Conservation (phyloP, 1,140 invertebrate species). For the Aphis gossypii region DNA sequence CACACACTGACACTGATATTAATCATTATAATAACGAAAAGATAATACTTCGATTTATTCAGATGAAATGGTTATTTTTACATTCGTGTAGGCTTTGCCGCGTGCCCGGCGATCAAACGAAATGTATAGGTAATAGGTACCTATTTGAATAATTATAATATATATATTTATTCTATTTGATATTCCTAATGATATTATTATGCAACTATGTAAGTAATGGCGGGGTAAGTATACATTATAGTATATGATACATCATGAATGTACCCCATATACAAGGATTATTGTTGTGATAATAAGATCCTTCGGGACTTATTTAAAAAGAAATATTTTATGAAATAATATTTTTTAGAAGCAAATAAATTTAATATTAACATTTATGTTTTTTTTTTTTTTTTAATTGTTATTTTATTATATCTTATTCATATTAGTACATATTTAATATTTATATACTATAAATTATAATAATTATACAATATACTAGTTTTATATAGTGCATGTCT, state of each 20-base stretch:
- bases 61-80: neutral
- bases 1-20: neutral
- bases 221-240: too few species aligned
- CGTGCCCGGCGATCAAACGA: too few species aligned
- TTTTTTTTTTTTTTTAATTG: too few species aligned
- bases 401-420: too few species aligned
- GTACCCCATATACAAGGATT: neutral
- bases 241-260: too few species aligned
- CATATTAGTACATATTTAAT: too few species aligned
- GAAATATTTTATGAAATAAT: neutral
- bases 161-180: too few species aligned
- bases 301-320: neutral
- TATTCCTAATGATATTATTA: too few species aligned
- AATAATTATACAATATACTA: neutral
- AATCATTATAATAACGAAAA: too few species aligned
- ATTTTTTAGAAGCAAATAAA: neutral
- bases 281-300: neutral
- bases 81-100: neutral
- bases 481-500: neutral
- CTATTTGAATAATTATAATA: too few species aligned
- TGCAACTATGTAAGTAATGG: too few species aligned
- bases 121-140: neutral
- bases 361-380: neutral
- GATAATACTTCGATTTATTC: neutral
- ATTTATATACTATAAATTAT: too few species aligned